Evolutionary conservation across 1,140 invertebrate species (phyloP), one percentile per base, ranked within the genome.

Genomic region (Eumeta japonica): DNA sequence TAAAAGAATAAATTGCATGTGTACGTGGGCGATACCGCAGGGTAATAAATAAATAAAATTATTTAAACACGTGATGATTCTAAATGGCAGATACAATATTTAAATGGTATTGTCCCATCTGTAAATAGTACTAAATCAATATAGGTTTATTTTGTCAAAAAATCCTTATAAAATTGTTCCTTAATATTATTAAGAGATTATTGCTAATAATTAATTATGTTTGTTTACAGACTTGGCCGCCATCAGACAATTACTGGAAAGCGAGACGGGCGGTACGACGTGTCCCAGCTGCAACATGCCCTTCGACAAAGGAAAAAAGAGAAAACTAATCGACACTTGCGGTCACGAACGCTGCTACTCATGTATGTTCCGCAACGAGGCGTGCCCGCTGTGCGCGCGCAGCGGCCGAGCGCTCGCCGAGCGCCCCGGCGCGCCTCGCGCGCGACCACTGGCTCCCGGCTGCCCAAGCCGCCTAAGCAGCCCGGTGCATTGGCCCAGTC

Each of bases 251-350:
- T 53, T 74, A n/a, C 55, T 74, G 40, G 70, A 74, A 36, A 71
- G 59, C 50, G 70, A 74, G 48, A 70, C 66, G 27, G 79, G 79
- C 19, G 81, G 81, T 43, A 79, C 79, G 19, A 82, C 76, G 29
- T 91, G 88, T 74, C 88, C 88, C 37, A 87, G 86, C 62, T 90
- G 88, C 76, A 85, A 88, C 64, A 91, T 93, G 83, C 91, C 91
- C 45, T 95, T 94, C 78, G 92, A 95, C 75, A 92, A 92, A 74
- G 91, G 92, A 70, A 94, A 94, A 75, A 93, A 94, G 76, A 82
- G 93, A 64, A 88, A 90, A 61, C 78, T 97, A 51, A 93, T 94
- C 62, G 93, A 95, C 76, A 86, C 89, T 35, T 97, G 92, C 74
- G 92, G 92, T 43, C 93, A 95, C 80, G 91, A 94, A 62, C 79